Evolutionary conservation across 2,888 invertebrate species (phyloP), one percentile per base, ranked within the genome.

Genomic region (Melinaea menophilus): DNA sequence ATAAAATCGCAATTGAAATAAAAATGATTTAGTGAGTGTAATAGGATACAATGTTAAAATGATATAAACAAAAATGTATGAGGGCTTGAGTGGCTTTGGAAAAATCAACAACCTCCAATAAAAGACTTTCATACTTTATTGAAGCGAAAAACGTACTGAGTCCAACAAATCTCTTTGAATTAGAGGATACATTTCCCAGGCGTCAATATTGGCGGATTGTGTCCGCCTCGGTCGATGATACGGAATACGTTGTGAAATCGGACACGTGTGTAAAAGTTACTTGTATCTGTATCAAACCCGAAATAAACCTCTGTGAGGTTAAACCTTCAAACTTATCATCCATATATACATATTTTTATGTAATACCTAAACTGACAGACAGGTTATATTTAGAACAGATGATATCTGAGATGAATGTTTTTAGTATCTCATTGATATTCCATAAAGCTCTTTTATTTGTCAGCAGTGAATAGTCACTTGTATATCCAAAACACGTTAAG

Each of bases 121-220:
- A 59, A 64, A 61, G 34, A 3, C 7, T 31, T 33, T 57, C 45
- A 64, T 58, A 64, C 56, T 60, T 57, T 59, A 56, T 62, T 64
- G 55, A 58, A 62, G 57, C 62, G 60, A 57, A 37, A 41, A 51
- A 64, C 55, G 51, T 61, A 57, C 64, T 62, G 55, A 55, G 55
- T 55, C 59, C 58, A 55, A 60, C 64, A 67, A 67, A 67, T 67
- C 66, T 67, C 66, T 60, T 62, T 64, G 64, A 64, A 67, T 64
- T 64, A 64, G 64, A 62, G 64, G 57, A 59, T 62, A 62, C 64
- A 65, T 66, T 63, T 59, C 56, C 60, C 58, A 64, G 35, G 58
- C 61, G 58, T 61, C 56, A 63, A 61, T 65, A 65, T 67, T 66
- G 61, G 59, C 66, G 64, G 58, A 62, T 55, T 64, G 62, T 57